Conservation (phyloP, 2,797 vertebrate species). For the Anguilla pacifica region DNA sequence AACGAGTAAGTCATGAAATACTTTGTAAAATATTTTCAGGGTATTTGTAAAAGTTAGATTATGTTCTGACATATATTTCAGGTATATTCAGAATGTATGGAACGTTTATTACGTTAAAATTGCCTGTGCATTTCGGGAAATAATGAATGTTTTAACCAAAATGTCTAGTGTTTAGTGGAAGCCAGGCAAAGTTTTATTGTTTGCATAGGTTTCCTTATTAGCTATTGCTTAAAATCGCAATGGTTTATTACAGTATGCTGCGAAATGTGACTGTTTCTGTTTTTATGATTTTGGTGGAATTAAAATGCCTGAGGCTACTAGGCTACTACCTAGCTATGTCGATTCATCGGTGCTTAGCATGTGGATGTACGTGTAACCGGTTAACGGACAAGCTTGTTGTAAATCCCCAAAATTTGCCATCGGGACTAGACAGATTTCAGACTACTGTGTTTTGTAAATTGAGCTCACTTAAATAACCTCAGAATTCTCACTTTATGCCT, state of each 20-base stretch:
- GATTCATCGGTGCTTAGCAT: not conserved
- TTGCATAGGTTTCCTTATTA: not conserved
- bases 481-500: not conserved
- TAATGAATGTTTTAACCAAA: not conserved
- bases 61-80: not conserved
- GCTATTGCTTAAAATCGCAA: not conserved
- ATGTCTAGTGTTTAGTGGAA: not conserved
- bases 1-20: constrained; percentile 62
- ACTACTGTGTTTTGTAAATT: not conserved
- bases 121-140: not conserved
- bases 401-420: not conserved
- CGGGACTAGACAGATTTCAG: not conserved
- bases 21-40: not conserved
- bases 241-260: no score
- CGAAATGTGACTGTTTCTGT: no score
- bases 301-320: not conserved
- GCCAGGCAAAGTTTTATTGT: no score
- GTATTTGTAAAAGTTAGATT: not conserved
- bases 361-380: not conserved
- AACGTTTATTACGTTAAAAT: not conserved
- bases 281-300: not conserved
- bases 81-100: not conserved
- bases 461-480: not conserved
- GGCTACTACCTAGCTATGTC: not conserved
- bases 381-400: not conserved